Evolutionary conservation across 2,888 invertebrate genomes (phyloP).

Genomic region (Rhingia campestris): DNA sequence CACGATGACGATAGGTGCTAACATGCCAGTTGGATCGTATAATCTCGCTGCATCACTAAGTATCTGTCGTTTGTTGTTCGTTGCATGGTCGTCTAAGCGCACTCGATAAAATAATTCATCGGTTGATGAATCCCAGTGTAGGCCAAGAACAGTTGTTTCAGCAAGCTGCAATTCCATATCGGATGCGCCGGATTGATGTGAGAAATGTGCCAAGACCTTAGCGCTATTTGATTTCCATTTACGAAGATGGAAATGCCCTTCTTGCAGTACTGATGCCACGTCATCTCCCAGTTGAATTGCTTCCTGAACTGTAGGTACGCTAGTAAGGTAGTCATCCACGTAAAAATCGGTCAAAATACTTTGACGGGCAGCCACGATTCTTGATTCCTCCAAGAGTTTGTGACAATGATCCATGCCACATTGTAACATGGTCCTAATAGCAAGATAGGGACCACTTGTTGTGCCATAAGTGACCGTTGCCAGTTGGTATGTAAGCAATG

Average conservation of each 20-base stretch:
- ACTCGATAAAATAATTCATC: constrained; percentile 24
- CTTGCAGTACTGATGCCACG: constrained; percentile 9
- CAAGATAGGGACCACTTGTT: constrained; percentile 6
- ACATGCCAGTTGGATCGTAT: constrained; percentile 15
- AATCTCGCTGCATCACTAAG: constrained; percentile 8
- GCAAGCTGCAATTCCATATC: not conserved
- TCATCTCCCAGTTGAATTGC: constrained; percentile 22
- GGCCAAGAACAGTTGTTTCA: constrained; percentile 27
- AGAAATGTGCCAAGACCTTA: constrained; percentile 1
- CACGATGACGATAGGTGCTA: too few species aligned
- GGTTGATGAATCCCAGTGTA: constrained; percentile 30
- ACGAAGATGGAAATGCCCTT: constrained; percentile 28
- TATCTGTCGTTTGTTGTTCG: constrained; percentile 10
- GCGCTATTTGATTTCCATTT: constrained; percentile 38
- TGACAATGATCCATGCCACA: constrained; percentile 22
- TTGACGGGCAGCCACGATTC: too few species aligned
- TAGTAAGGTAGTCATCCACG: constrained; percentile 11
- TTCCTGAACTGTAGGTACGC: not conserved
- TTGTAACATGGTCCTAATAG: constrained; percentile 7
- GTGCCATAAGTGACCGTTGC: too few species aligned
- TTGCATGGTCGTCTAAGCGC: not conserved
- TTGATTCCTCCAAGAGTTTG: too few species aligned
- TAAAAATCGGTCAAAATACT: constrained; percentile 4
- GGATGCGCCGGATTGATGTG: not conserved
- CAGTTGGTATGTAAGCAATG: too few species aligned